Evolutionary conservation across 2,113 vertebrate species (phyloP).

Genomic region (Chaenocephalus aceratus): DNA sequence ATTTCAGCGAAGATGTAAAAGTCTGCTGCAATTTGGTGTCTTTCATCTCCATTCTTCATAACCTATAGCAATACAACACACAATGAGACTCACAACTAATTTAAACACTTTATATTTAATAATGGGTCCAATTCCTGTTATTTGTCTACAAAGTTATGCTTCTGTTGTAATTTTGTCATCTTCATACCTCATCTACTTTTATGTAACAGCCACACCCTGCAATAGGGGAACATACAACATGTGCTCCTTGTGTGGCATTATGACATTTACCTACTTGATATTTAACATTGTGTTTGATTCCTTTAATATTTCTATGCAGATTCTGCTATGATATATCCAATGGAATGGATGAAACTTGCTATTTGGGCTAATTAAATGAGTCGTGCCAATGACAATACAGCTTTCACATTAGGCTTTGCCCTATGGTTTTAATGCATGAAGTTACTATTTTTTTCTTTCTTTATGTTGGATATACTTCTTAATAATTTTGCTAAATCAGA

Average conservation of each 20-base stretch:
- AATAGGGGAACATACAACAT: neutral
- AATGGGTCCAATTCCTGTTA: neutral
- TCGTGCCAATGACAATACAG: neutral
- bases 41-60: neutral
- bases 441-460: neutral
- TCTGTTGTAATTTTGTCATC: neutral
- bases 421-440: neutral
- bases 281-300: neutral
- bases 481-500: slow-evolving; percentile 23
- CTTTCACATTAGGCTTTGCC: neutral
- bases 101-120: neutral
- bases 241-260: neutral
- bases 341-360: neutral
- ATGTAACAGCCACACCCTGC: neutral
- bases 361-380: neutral
- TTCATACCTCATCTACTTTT: neutral
- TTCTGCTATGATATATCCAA: neutral
- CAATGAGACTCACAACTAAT: neutral
- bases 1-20: neutral
- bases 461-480: too few species aligned
- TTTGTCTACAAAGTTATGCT: neutral
- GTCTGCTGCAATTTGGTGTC: neutral
- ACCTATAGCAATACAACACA: neutral
- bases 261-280: neutral
- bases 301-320: neutral